Evolutionary conservation across 2,888 invertebrate genomes (phyloP), one percentile per base, ranked within the genome.

Genomic region (Thecocarcelia acutangulata): DNA sequence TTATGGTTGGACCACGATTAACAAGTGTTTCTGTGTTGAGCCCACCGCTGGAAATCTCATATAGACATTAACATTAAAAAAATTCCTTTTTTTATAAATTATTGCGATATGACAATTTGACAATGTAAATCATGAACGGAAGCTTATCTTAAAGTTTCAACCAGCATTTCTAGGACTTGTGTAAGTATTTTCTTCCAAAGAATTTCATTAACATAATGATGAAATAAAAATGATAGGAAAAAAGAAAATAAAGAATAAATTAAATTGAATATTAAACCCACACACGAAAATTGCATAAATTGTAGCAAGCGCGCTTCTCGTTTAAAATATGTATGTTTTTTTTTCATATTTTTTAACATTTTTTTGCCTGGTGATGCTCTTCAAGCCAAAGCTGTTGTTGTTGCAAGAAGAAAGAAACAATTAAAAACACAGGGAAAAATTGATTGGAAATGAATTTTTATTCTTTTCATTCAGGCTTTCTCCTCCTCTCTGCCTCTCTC

Each of bases 381-480:
- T n/a, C 24, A 46, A 46, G 19, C 46, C 42, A 8, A 52, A 44
- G n/a, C 19, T 44, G 40, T 74, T 82, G 82, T 82, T 82, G 74
- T 70, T 64, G 74, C 54, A 66, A 46, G 15, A 74, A 74, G 33
- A 66, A 58, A 8, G 33, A 78, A 82, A 82, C 78, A 82, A 82
- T 82, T 82, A 82, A 78, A 33, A 82, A 82, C 74, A 75, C 56
- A 75, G 59, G 59, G 61, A 82, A 74, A 70, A 75, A 78, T 82
- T 82, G 75, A 78, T 78, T 78, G 82, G 70, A 78, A 75, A 52
- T 46, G 42, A 15, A 37, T 69, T 46, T 54, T 52, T 33, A 8
- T 8, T 52, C 44, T 1, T 54, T 56, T 4, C 13, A 24, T 59
- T 56, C 40, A 13, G 13, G 46, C 17, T 21, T n/a, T 3, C 21